phyloP scores from a whole-genome alignment of 2,888 invertebrate species.

The Nymphalis polychloros region DNA sequence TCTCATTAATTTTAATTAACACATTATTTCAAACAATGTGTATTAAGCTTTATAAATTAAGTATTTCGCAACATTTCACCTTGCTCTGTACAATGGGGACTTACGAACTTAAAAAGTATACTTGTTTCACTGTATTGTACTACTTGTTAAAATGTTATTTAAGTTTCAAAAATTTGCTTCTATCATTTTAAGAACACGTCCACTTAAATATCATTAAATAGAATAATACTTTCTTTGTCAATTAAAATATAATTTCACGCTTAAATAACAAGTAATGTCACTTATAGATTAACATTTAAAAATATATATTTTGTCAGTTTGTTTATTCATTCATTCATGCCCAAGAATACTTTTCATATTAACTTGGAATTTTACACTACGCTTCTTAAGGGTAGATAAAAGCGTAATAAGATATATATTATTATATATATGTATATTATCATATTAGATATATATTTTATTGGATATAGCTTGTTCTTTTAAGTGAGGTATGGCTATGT shows the following conservation, averaged over 20 bases:
- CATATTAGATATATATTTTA: no score
- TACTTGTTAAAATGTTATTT: conserved; percentile 19
- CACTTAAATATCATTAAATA: neutral
- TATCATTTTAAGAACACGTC: neutral
- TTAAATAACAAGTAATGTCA: neutral
- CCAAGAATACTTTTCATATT: no score
- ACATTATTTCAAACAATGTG: neutral
- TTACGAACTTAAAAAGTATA: conserved; percentile 38
- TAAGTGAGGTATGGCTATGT: no score
- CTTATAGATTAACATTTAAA: neutral
- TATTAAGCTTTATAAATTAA: conserved; percentile 20
- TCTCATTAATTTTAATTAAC: no score
- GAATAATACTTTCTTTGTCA: no score
- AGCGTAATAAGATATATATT: no score
- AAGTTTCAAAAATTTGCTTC: neutral
- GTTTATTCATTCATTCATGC: no score
- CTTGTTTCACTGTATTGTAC: conserved; percentile 29
- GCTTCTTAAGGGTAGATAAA: no score
- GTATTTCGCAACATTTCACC: conserved; percentile 61
- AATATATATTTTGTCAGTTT: no score
- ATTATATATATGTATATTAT: no score
- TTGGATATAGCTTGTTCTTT: no score
- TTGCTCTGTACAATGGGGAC: conserved; percentile 59
- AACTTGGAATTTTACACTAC: no score
- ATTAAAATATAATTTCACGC: neutral